Conservation (phyloP, 2,888 invertebrate genomes). For the Agonum fuliginosum region DNA sequence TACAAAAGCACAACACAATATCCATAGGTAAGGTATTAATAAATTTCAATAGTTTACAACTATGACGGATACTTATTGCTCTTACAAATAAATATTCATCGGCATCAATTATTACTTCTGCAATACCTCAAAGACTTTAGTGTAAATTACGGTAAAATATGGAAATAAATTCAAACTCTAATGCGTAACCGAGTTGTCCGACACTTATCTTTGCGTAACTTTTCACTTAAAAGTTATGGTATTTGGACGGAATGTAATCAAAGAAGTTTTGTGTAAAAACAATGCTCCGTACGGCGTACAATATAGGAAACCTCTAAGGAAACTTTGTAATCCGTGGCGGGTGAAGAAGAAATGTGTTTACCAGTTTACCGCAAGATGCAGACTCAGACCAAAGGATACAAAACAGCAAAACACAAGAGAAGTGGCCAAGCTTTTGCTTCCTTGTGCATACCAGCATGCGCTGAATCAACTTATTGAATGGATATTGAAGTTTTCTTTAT, state of each 20-base stretch:
- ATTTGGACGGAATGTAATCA: constrained; percentile 49
- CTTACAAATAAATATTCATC: no score
- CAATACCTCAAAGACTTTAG: not conserved
- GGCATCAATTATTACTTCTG: not conserved
- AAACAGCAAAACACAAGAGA: not conserved
- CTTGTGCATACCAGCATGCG: not conserved
- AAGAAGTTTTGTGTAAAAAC: constrained; percentile 41
- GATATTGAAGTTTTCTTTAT: no score
- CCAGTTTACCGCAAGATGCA: constrained; percentile 16
- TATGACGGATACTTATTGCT: no score
- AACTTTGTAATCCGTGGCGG: constrained; percentile 36
- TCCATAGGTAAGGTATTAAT: no score
- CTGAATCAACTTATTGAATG: no score
- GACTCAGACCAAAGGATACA: not conserved
- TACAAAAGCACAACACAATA: no score
- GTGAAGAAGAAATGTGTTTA: constrained; percentile 26
- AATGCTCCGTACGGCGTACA: constrained; percentile 3
- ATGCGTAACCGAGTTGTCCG: not conserved
- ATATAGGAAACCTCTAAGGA: no score
- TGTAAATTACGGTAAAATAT: constrained; percentile 14
- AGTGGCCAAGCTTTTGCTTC: not conserved
- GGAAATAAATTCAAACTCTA: constrained; percentile 6
- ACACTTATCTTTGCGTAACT: constrained; percentile 47
- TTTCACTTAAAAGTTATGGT: constrained; percentile 49
- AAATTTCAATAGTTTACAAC: no score